Percentiles rank a stretch among this genome's conserved stretches.
phyloP scores from a whole-genome alignment of 2,797 vertebrate species.

The Gobionotothen gibberifrons region DNA sequence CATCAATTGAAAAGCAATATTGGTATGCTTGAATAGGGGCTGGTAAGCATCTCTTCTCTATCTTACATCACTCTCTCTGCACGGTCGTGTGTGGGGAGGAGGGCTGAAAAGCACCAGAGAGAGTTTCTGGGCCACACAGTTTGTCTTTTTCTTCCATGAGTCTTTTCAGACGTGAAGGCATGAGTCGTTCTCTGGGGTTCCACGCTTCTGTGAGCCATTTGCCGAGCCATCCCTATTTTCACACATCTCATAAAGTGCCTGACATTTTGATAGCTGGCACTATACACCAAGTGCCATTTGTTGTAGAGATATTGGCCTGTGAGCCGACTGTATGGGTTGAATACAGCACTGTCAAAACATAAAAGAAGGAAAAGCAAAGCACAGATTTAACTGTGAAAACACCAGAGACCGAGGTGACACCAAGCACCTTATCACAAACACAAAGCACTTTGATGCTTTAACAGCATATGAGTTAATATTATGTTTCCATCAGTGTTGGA shows the following conservation, averaged over 20 bases:
- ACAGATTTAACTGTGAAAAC: conserved; percentile 57
- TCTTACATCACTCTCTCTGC: conserved; percentile 40
- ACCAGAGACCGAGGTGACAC: conserved; percentile 47
- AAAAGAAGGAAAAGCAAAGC: conserved; percentile 51
- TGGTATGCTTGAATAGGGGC: conserved; percentile 30
- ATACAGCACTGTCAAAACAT: conserved; percentile 52
- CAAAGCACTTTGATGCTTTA: conserved; percentile 55
- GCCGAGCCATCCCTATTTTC: conserved; percentile 61
- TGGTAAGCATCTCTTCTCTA: conserved; percentile 23
- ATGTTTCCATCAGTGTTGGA: conserved; percentile 49
- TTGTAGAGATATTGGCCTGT: conserved; percentile 55
- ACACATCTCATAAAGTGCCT: conserved; percentile 69
- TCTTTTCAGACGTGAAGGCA: conserved; percentile 52
- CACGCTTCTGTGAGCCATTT: conserved; percentile 60
- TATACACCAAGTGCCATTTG: conserved; percentile 63
- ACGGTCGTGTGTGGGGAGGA: conserved; percentile 35
- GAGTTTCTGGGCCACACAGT: conserved; percentile 34
- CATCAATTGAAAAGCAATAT: too few species aligned
- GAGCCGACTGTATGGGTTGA: conserved; percentile 45
- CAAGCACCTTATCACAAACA: conserved; percentile 54
- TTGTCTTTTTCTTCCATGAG: conserved; percentile 8
- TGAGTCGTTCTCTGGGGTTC: conserved; percentile 65
- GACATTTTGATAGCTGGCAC: conserved; percentile 75
- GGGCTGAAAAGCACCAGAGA: conserved; percentile 52
- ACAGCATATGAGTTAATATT: conserved; percentile 56